phyloP scores from a whole-genome alignment of 2,797 vertebrate genomes.

The Octomys mimax region DNA sequence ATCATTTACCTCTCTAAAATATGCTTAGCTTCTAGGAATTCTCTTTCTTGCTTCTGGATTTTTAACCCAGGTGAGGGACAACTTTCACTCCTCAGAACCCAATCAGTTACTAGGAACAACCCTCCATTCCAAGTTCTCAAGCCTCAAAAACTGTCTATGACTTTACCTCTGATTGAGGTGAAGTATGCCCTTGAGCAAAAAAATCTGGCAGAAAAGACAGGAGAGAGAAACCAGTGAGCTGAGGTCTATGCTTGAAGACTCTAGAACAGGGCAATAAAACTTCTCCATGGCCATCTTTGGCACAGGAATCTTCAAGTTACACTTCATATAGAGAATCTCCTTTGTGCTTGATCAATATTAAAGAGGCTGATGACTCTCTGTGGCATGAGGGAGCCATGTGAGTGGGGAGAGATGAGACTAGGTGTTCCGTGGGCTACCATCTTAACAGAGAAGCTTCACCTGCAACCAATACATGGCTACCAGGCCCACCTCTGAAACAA shows the following conservation, averaged over 20 bases:
- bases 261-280: not conserved
- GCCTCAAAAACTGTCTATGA: not conserved
- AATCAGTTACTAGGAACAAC: too few species aligned
- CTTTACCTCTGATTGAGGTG: not conserved
- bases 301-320: slow-evolving; percentile 40
- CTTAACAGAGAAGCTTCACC: not conserved
- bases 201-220: not conserved
- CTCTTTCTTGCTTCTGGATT: not conserved
- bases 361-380: not conserved
- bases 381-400: fast-evolving
- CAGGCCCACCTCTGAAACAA: not conserved
- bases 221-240: not conserved
- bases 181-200: not conserved
- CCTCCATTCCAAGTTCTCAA: not conserved
- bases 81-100: not conserved
- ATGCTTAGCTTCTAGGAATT: not conserved
- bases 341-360: not conserved
- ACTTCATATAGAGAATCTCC: not conserved
- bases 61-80: not conserved
- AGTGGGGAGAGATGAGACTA: not conserved
- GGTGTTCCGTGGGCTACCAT: not conserved
- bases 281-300: slow-evolving; percentile 57
- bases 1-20: not conserved
- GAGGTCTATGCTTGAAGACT: not conserved
- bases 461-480: not conserved